phyloP scores from a whole-genome alignment of 2,888 invertebrate genomes.

The Drosophila pseudotalamancana region DNA sequence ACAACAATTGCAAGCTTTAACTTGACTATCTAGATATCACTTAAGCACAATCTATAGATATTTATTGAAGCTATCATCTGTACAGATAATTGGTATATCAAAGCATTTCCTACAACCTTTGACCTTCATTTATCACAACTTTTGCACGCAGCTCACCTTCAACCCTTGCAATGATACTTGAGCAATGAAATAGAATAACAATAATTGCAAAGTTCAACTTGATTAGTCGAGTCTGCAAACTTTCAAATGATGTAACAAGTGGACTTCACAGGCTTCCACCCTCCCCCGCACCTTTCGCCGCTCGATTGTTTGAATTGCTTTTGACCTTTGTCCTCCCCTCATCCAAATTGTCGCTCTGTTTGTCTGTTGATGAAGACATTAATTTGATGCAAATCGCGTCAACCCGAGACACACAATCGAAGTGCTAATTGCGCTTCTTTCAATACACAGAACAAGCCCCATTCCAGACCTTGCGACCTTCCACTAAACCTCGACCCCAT shows the following conservation, averaged over 20 bases:
- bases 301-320: background rate
- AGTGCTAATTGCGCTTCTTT: conserved; percentile 82
- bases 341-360: conserved; percentile 30
- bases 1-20: too few species aligned
- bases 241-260: conserved; percentile 14
- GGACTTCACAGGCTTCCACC: background rate
- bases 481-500: background rate
- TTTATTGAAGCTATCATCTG: too few species aligned
- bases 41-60: too few species aligned
- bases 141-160: too few species aligned
- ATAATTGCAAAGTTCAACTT: conserved; percentile 6
- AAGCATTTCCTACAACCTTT: too few species aligned
- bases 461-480: background rate
- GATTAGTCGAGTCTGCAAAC: conserved; percentile 16
- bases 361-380: conserved; percentile 73
- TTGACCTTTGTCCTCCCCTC: conserved; percentile 8
- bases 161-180: too few species aligned
- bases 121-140: too few species aligned
- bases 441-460: conserved; percentile 46
- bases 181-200: too few species aligned
- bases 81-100: too few species aligned
- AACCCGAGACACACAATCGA: conserved; percentile 79
- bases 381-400: conserved; percentile 79
- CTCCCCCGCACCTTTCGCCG: background rate
- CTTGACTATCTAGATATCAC: too few species aligned